A percentile compares a stretch with the other conserved stretches of the same genome.
phyloP scores from a whole-genome alignment of 2,888 invertebrate species.

The Sycophila texana region DNA sequence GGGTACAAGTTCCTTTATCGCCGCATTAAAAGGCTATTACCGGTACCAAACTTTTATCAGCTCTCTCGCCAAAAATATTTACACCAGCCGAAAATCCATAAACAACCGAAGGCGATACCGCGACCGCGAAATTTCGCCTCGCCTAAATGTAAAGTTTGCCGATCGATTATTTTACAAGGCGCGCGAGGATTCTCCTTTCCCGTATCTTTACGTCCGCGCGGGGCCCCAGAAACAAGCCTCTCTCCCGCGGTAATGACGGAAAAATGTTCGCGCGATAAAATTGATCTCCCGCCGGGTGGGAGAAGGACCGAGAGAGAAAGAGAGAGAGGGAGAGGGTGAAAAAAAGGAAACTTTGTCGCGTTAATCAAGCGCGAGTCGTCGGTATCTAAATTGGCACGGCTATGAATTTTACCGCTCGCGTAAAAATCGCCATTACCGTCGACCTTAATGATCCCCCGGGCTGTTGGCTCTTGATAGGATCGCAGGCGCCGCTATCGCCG shows the following conservation, averaged over 20 bases:
- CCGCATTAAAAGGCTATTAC: conserved; percentile 37
- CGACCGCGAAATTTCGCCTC: conserved; percentile 4
- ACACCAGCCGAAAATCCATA: conserved; percentile 24
- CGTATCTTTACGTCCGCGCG: conserved; percentile 14
- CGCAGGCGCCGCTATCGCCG: conserved; percentile 48
- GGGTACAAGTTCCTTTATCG: conserved; percentile 36
- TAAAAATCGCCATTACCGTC: conserved; percentile 61
- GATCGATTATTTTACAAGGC: conserved; percentile 33
- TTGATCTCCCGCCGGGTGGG: background rate
- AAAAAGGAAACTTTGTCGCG: conserved; percentile 7
- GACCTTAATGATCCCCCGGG: conserved; percentile 63
- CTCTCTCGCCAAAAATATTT: background rate
- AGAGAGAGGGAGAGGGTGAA: background rate
- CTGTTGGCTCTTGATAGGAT: conserved; percentile 1
- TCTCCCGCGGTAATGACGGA: background rate
- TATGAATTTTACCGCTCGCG: conserved; percentile 63
- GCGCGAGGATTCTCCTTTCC: background rate
- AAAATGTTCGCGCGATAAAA: conserved; percentile 15
- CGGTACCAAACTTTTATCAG: background rate
- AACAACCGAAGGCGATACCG: conserved; percentile 11
- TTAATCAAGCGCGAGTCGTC: conserved; percentile 44
- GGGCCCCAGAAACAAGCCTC: background rate
- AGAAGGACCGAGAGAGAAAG: background rate
- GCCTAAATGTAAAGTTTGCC: conserved; percentile 12
- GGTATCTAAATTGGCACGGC: conserved; percentile 64